Percentiles rank a stretch among this genome's conserved stretches.
phyloP scores from a whole-genome alignment of 2,113 vertebrate species.

The Sinocyclocheilus rhinocerous region DNA sequence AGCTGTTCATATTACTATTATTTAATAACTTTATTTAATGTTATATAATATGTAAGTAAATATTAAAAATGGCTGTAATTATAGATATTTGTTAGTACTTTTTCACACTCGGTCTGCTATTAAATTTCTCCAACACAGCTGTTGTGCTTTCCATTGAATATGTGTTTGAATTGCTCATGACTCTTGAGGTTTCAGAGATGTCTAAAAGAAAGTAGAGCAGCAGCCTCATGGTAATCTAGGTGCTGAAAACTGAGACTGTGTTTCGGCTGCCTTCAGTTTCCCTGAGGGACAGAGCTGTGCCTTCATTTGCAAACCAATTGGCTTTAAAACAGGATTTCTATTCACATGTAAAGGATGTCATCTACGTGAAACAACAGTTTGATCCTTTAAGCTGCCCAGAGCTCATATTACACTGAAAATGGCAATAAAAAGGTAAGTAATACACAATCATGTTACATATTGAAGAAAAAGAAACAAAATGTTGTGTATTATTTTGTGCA shows the following conservation, averaged over 20 bases:
- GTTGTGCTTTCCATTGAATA: neutral
- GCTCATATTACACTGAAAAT: neutral
- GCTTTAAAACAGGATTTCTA: constrained; percentile 35
- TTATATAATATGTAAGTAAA: neutral
- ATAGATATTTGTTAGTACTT: neutral
- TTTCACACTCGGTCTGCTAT: neutral
- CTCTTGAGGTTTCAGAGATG: constrained; percentile 10
- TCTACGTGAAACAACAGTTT: constrained; percentile 35
- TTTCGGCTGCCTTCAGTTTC: constrained; percentile 19
- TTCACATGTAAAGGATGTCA: constrained; percentile 52
- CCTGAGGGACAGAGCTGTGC: constrained; percentile 29
- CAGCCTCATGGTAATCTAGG: neutral
- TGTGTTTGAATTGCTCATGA: neutral
- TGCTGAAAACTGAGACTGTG: constrained; percentile 38
- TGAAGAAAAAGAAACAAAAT: neutral
- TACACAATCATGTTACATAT: neutral
- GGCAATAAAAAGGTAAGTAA: neutral
- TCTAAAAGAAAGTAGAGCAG: constrained; percentile 7
- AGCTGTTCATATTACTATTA: neutral
- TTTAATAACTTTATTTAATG: no score
- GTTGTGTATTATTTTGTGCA: neutral
- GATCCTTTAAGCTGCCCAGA: neutral
- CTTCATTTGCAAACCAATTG: constrained; percentile 58
- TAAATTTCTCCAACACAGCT: neutral
- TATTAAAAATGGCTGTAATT: neutral